Percentiles rank a stretch among this genome's conserved stretches.
phyloP scores from a whole-genome alignment of 2,888 invertebrate genomes.

The Patella ulyssiponensis region DNA sequence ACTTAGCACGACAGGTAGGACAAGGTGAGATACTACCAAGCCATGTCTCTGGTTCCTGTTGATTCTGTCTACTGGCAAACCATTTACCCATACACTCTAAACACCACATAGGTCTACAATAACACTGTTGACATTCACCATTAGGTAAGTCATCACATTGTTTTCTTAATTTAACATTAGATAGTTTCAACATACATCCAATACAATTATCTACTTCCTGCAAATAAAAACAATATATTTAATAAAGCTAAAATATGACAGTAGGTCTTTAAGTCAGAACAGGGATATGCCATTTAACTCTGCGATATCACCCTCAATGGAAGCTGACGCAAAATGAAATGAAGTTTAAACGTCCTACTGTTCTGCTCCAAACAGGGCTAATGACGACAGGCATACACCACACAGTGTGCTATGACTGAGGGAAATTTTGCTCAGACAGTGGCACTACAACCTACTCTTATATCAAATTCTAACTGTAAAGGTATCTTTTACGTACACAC shows the following conservation, averaged over 20 bases:
- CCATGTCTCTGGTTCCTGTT: conserved; percentile 82
- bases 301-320: too few species aligned
- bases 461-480: too few species aligned
- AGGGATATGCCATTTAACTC: too few species aligned
- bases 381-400: too few species aligned
- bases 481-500: too few species aligned
- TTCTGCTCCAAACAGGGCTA: too few species aligned
- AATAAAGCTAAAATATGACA: conserved; percentile 2
- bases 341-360: too few species aligned
- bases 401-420: too few species aligned
- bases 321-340: too few species aligned
- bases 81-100: conserved; percentile 77
- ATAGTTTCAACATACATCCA: conserved; percentile 86
- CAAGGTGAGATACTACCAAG: conserved; percentile 87
- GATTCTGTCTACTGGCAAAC: conserved; percentile 87
- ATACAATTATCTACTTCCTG: conserved; percentile 87
- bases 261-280: background rate
- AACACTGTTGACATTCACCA: conserved; percentile 77
- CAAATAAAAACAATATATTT: conserved; percentile 31
- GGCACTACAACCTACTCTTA: too few species aligned
- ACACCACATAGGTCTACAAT: conserved; percentile 92
- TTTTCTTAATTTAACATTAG: conserved; percentile 85
- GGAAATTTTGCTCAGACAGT: too few species aligned
- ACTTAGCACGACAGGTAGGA: conserved; percentile 87
- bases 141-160: conserved; percentile 75